Evolutionary conservation across 2,797 vertebrate genomes (phyloP), one percentile per base, ranked within the genome.

Genomic region (Anniella stebbinsi): DNA sequence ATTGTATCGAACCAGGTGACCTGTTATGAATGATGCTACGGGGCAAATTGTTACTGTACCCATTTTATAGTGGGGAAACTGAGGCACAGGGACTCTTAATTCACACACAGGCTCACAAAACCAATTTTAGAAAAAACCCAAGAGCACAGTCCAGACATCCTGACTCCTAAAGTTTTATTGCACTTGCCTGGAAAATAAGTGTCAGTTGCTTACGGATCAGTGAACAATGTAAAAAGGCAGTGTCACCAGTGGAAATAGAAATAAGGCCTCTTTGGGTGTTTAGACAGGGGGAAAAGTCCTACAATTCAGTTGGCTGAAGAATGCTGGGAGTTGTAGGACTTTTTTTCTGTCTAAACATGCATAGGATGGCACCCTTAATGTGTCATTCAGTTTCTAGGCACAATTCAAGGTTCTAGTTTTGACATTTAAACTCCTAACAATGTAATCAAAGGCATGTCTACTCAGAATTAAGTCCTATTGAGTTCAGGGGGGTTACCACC

Each of bases 161-260:
- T 69, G 38, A 45, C 23, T 80, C 85, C 2, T 25, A 36, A 66
- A 23, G 5, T 67, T 90, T 23, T 36, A 77, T 10, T 90, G 89
- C 77, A 76, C 73, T 23, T 57, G 75, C n/a, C 77, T 1, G 88
- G 67, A 67, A 67, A 80, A 76, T 9, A 70, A 81, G 81, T 90
- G 15, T 1, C 28, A 91, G 80, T 88, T 92, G 83, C 88, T 89
- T 88, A 60, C 57, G 13, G 17, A 60, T 60, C 57, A 13, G 57
- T 54, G 81, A 89, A 85, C 88, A 72, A 23, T 73, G 28, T 1
- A 2, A 15, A 0, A n/a, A 81, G 73, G 81, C 36, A 13, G 75
- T 51, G n/a, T 13, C 0, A 9, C 0, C 11, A 0, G 28, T 30
- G 87, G 84, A 91, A 88, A 86, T 0, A n/a, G 78, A 51, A 51